Evolutionary conservation across 2,888 invertebrate genomes (phyloP).

Genomic region (Zaprionus obscuricornis): DNA sequence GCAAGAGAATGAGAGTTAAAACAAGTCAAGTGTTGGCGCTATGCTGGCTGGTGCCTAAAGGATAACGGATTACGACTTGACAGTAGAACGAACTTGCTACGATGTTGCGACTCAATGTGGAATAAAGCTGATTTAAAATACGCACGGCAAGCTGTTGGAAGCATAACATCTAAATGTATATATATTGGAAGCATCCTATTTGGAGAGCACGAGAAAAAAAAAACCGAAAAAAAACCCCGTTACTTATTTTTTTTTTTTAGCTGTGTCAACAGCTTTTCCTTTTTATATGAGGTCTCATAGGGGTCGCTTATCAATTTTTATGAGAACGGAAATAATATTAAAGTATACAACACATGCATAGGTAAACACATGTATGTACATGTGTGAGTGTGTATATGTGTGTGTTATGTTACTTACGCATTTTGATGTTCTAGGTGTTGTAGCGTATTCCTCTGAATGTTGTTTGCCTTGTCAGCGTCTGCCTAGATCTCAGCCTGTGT

Average conservation of each 20-base stretch:
- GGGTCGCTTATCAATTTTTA: conserved; percentile 39
- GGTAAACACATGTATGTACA: conserved; percentile 1
- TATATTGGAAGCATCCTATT: no score
- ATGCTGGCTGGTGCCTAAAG: conserved; percentile 36
- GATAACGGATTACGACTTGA: conserved; percentile 45
- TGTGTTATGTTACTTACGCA: conserved; percentile 44
- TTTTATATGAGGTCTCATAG: conserved; percentile 24
- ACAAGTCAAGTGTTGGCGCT: conserved; percentile 48
- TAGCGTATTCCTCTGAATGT: no score
- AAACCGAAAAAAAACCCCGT: conserved; percentile 13
- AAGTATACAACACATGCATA: background rate
- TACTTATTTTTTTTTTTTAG: conserved; percentile 2
- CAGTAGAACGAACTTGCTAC: background rate
- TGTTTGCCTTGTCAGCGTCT: no score
- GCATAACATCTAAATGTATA: no score
- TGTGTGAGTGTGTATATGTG: background rate
- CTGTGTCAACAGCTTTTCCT: conserved; percentile 27
- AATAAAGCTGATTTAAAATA: conserved; percentile 52
- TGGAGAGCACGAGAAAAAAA: background rate
- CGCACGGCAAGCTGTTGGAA: conserved; percentile 34
- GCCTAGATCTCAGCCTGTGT: no score
- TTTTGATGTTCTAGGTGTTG: no score
- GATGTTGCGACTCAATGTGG: background rate
- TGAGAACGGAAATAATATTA: conserved; percentile 23
- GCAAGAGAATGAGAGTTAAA: conserved; percentile 19